Percentiles rank a stretch among this genome's conserved stretches.
These are phyloP conservation scores for Siphlonurus alternatus DNA, from an alignment of 2,888 invertebrate genomes.

Conservation along the genomic window DNA sequence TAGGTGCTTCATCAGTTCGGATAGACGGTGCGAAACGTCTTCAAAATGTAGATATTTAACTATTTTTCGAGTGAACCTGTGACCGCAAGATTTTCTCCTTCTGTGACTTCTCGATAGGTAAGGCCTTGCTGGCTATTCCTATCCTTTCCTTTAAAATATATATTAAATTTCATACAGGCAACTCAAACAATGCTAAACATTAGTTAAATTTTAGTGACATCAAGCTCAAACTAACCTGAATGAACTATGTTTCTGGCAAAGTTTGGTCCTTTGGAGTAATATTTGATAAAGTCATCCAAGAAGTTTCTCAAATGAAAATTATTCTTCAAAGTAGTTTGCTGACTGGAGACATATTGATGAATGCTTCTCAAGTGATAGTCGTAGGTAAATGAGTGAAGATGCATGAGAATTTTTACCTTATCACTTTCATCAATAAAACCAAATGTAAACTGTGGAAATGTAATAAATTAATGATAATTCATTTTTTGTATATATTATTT, in stretches of 20 bases:
- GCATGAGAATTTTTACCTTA: conserved; percentile 50
- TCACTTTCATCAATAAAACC: conserved; percentile 50
- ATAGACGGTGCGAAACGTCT: no score
- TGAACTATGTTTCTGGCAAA: conserved; percentile 55
- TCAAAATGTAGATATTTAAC: no score
- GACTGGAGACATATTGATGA: conserved; percentile 41
- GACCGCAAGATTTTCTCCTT: no score
- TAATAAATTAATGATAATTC: conserved; percentile 7
- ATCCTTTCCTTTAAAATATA: no score
- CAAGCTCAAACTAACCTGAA: no score
- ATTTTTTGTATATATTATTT: neutral
- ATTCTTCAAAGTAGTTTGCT: conserved; percentile 31
- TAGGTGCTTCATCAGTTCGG: no score
- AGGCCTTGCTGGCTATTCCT: no score
- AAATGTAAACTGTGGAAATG: conserved; percentile 33
- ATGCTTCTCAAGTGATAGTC: conserved; percentile 56
- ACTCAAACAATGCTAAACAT: no score
- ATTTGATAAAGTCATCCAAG: conserved; percentile 56
- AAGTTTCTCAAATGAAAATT: conserved; percentile 56
- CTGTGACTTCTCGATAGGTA: no score
- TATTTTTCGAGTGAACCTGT: no score
- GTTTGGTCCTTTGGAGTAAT: conserved; percentile 59
- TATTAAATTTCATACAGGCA: no score
- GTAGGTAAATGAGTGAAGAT: conserved; percentile 59
- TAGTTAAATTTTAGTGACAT: no score